Evolutionary conservation across 2,888 invertebrate species (phyloP), one percentile per base, ranked within the genome.

Genomic region (Dione juno): DNA sequence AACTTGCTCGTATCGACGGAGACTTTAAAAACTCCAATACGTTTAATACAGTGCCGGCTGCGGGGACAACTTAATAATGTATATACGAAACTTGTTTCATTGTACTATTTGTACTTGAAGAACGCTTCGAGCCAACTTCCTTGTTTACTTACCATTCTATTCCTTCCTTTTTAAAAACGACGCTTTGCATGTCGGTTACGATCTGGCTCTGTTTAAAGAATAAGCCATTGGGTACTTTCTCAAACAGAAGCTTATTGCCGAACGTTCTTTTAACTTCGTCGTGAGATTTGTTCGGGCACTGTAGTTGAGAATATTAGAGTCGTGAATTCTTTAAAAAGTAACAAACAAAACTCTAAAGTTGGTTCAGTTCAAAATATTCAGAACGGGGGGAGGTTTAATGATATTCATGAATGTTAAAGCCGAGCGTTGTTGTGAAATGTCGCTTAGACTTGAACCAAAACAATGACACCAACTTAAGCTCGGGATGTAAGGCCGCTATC

Each of bases 321-420:
- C 77, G 74, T 74, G 77, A 78, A 76, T 75, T 76, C 72, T 48
- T 21, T 76, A 80, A 81, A 77, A 84, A 84, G 84, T 83, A 82
- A 84, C 86, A 86, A 89, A 88, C 81, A 84, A 82, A 86, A 83
- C 82, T 84, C 80, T 80, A 82, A 84, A 85, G 84, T 88, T 84
- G 81, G 84, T 84, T 82, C 76, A 79, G 80, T 83, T 82, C 80
- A 81, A 81, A 83, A 83, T 89, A 90, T 90, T 89, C 88, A 88
- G 88, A 89, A 86, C 85, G 84, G 84, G 84, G 88, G 86, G 84
- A 82, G 83, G 82, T 82, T 87, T 91, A 89, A 91, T 90, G 86
- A 82, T 90, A 90, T 92, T 91, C 91, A 91, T 91, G 90, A 90
- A 90, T 88, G 88, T 86, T 88, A 84, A 88, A 88, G 86, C 86